Evolutionary conservation across 1,140 invertebrate genomes (phyloP), one percentile per base, ranked within the genome.

Genomic region (Bombus pascuorum): DNA sequence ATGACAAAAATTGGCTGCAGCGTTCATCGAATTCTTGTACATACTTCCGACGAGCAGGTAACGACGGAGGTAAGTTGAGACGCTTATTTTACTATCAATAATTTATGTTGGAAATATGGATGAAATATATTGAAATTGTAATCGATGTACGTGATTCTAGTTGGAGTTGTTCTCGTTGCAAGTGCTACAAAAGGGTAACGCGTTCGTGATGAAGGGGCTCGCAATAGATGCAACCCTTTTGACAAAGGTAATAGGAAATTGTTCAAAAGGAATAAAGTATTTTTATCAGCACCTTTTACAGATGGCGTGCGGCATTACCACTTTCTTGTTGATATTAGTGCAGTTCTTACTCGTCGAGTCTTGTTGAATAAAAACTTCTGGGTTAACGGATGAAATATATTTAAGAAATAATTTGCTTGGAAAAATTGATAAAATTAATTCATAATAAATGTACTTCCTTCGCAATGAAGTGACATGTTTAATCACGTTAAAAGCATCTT

Each of bases 81-180:
- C n/a, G n/a, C n/a, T n/a, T n/a, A n/a, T n/a, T n/a, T n/a, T n/a
- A n/a, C n/a, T n/a, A n/a, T n/a, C n/a, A n/a, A n/a, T n/a, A n/a
- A 74, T 74, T 12, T 13, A 3, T 44, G 5, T n/a, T 22, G 44
- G 44, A 47, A 47, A 44, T 13, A 0, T 39, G 5, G 15, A 47
- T 0, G 12, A 44, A 44, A 44, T 44, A 18, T 47, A 47, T 47
- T 6, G 32, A 22, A 2, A 18, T n/a, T 28, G 3, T 10, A 25
- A 15, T 15, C 34, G 1, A 65, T 22, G 8, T 39, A 10, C 13
- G 34, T 22, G 28, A 32, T 42, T 91, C 9, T 70, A 93, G 93
- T 53, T 93, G n/a, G 77, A 92, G 66, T 47, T 92, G n/a, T 93
- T 93, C 42, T 93, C 91, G 0, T 79, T 92, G 28, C 92, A 93